Evolutionary conservation across 2,797 vertebrate species (phyloP).

Genomic region (Stomatorhinus walkeri): DNA sequence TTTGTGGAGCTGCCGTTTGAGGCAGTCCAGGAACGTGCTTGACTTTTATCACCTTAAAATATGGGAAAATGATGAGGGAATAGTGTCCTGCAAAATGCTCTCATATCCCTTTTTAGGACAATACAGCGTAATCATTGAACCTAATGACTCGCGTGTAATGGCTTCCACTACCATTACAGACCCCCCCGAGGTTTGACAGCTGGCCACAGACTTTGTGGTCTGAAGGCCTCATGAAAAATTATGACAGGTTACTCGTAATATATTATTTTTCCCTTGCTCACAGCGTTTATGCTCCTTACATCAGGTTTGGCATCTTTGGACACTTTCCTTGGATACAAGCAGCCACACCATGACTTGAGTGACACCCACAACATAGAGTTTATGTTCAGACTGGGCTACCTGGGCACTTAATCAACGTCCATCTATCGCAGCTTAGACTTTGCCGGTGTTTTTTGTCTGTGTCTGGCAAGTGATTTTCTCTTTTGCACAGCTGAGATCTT

Average conservation of each 20-base stretch:
- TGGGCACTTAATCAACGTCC: background rate
- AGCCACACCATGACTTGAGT: background rate
- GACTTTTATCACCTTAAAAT: background rate
- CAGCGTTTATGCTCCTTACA: background rate
- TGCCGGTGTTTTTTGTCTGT: background rate
- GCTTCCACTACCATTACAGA: background rate
- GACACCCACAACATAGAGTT: background rate
- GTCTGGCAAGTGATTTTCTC: background rate
- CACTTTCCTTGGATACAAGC: background rate
- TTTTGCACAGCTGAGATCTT: background rate
- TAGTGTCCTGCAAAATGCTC: background rate
- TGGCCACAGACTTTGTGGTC: background rate
- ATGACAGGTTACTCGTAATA: background rate
- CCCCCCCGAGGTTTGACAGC: background rate
- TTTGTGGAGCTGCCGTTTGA: background rate
- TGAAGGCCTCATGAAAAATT: background rate
- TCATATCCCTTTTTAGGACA: background rate
- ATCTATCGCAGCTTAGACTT: background rate
- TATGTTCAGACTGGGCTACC: background rate
- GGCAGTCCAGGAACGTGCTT: background rate
- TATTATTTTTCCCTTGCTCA: background rate
- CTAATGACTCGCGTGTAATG: background rate
- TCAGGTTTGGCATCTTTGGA: background rate
- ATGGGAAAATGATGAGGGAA: background rate
- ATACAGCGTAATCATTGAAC: background rate